Percentiles rank a stretch among this genome's conserved stretches.
Conservation (phyloP, 2,888 invertebrate species). For the Galeopsomyia nigrocyanea region DNA sequence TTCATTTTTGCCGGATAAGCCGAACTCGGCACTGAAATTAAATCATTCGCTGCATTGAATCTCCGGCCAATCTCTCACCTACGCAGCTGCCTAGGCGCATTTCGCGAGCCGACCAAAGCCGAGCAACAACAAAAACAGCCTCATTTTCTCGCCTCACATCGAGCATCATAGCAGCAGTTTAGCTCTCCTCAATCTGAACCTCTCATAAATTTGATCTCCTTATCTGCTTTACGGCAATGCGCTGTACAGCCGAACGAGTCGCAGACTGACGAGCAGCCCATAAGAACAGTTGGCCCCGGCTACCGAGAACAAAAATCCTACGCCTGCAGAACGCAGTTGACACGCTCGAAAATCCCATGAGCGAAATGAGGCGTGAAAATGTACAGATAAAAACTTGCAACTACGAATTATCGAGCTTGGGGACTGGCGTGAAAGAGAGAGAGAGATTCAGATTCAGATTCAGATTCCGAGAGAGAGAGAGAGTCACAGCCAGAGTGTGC, state of each 20-base stretch:
- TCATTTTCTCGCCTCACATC: conserved; percentile 58
- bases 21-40: conserved; percentile 42
- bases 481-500: conserved; percentile 53
- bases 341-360: conserved; percentile 63
- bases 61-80: conserved; percentile 20
- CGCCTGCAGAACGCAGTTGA: conserved; percentile 56
- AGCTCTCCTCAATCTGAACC: conserved; percentile 62
- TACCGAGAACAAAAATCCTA: no score
- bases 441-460: no score
- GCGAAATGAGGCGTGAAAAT: conserved; percentile 63
- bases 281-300: no score
- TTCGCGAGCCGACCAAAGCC: conserved; percentile 9
- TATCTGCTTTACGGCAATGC: conserved; percentile 62
- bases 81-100: conserved; percentile 12
- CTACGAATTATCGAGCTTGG: no score
- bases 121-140: conserved; percentile 10
- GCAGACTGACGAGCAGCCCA: neutral
- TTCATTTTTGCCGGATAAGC: conserved; percentile 42
- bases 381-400: no score
- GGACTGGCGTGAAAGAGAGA: no score
- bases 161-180: conserved; percentile 65
- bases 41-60: conserved; percentile 45
- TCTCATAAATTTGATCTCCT: conserved; percentile 69
- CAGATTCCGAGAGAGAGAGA: no score
- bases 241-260: conserved; percentile 48